Percentiles rank a stretch among this genome's conserved stretches.
Conservation (phyloP, 2,113 vertebrate genomes). For the Notarius lentiginosus region DNA sequence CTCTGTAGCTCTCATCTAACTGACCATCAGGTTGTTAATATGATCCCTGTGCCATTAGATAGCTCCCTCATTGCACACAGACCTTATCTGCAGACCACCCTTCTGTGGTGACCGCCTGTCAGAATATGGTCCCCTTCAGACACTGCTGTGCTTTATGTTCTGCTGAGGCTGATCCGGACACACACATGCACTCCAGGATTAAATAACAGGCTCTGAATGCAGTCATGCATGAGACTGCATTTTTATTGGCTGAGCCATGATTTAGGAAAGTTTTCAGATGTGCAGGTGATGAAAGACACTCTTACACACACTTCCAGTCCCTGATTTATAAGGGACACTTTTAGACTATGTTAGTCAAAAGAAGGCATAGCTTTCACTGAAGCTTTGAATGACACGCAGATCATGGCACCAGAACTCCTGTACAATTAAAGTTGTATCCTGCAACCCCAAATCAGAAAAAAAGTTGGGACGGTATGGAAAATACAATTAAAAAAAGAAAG, state of each 20-base stretch:
- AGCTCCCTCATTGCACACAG: constrained; percentile 28
- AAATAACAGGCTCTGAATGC: constrained; percentile 36
- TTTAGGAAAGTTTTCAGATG: constrained; percentile 33
- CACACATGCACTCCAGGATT: constrained; percentile 26
- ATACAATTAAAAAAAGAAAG: no score
- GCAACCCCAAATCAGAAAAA: no score
- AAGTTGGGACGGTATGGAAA: no score
- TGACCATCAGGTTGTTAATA: constrained; percentile 44
- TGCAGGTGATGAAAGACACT: constrained; percentile 34
- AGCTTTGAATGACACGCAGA: background rate
- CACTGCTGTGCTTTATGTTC: constrained; percentile 31
- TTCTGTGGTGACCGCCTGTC: constrained; percentile 44
- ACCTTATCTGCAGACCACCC: constrained; percentile 48
- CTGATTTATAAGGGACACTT: background rate
- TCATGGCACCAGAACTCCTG: background rate
- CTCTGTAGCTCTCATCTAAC: constrained; percentile 25
- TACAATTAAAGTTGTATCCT: background rate
- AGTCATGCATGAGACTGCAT: constrained; percentile 35
- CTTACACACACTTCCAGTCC: background rate
- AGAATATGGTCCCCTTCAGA: constrained; percentile 31
- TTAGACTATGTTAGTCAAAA: background rate
- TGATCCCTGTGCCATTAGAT: constrained; percentile 44
- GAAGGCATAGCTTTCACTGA: background rate
- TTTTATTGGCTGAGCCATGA: constrained; percentile 22
- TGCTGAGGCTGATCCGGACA: constrained; percentile 10